These are phyloP conservation scores for Misgurnus mizolepis DNA, from an alignment of 2,113 vertebrate genomes.

Conservation along the genomic window DNA sequence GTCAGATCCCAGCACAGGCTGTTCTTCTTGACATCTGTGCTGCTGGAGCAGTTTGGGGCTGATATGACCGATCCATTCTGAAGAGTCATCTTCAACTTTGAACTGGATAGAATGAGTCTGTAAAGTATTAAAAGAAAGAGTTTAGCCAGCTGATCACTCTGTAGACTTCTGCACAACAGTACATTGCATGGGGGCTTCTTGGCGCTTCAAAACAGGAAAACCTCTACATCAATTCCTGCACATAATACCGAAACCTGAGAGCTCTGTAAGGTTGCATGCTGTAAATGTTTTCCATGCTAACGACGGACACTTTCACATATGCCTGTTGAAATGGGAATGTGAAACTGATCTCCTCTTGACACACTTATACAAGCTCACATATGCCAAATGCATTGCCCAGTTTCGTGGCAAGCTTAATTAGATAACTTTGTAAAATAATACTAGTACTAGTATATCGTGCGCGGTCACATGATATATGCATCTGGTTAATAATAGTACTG, in stretches of 20 bases:
- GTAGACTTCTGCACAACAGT: neutral
- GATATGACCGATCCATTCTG: slow-evolving; percentile 65
- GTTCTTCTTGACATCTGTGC: slow-evolving; percentile 62
- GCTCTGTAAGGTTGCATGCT: slow-evolving; percentile 18
- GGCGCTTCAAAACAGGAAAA: slow-evolving; percentile 14
- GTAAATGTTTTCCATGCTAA: slow-evolving; percentile 52
- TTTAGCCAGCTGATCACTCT: neutral
- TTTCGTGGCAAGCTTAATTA: neutral
- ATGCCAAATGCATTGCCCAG: neutral
- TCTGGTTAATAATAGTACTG: neutral
- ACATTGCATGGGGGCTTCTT: neutral
- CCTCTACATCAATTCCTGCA: slow-evolving; percentile 49
- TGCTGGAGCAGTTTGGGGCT: slow-evolving; percentile 67
- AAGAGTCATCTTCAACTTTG: slow-evolving; percentile 78
- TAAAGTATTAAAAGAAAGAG: neutral
- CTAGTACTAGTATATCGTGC: too few relatives aligned
- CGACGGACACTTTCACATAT: slow-evolving; percentile 28
- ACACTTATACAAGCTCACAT: neutral
- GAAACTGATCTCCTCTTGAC: slow-evolving; percentile 5
- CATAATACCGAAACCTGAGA: slow-evolving; percentile 37
- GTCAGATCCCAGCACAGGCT: slow-evolving; percentile 86
- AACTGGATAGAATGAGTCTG: slow-evolving; percentile 48
- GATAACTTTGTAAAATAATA: slow-evolving; percentile 13
- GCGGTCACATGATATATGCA: too few relatives aligned
- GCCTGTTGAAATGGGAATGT: slow-evolving; percentile 23